A percentile compares a stretch with the other conserved stretches of the same genome.
Conservation (phyloP, 2,888 invertebrate genomes). For the Cyclophora albipunctata region DNA sequence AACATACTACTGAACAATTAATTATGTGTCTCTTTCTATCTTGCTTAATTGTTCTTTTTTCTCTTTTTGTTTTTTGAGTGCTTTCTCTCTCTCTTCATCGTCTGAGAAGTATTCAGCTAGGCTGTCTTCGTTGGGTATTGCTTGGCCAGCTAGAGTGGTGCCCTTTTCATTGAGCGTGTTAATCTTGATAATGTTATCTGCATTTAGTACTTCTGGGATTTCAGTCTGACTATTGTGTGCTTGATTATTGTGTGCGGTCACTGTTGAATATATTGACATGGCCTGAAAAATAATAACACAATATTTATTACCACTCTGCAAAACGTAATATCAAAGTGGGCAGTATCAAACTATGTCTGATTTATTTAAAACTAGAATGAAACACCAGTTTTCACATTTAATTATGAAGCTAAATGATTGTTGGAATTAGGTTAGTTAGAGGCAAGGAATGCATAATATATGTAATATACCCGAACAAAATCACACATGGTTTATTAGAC, state of each 20-base stretch:
- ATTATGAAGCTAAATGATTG: no score
- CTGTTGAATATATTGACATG: slow-evolving; percentile 77
- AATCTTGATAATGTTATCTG: slow-evolving; percentile 51
- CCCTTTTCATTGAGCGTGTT: slow-evolving; percentile 49
- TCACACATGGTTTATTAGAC: no score
- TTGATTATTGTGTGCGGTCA: slow-evolving; percentile 54
- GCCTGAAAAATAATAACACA: slow-evolving; percentile 51
- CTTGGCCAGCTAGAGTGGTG: slow-evolving; percentile 47
- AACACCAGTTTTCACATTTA: no score
- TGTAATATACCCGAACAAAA: no score
- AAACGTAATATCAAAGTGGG: no score
- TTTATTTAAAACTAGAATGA: no score
- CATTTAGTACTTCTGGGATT: slow-evolving; percentile 30
- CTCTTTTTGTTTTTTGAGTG: slow-evolving; percentile 48
- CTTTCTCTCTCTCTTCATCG: slow-evolving; percentile 67
- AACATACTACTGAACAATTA: slow-evolving; percentile 35
- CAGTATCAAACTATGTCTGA: no score
- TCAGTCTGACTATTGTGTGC: slow-evolving; percentile 26
- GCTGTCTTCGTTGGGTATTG: slow-evolving; percentile 42
- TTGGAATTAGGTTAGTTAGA: no score
- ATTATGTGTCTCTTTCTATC: slow-evolving; percentile 54
- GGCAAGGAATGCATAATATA: no score
- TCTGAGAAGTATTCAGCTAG: slow-evolving; percentile 68
- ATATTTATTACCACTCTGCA: neutral
- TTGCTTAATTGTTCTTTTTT: slow-evolving; percentile 48